Percentiles rank a stretch among this genome's conserved stretches.
Evolutionary conservation across 2,797 vertebrate genomes (phyloP).

Genomic region (Euphonia xanthogaster): DNA sequence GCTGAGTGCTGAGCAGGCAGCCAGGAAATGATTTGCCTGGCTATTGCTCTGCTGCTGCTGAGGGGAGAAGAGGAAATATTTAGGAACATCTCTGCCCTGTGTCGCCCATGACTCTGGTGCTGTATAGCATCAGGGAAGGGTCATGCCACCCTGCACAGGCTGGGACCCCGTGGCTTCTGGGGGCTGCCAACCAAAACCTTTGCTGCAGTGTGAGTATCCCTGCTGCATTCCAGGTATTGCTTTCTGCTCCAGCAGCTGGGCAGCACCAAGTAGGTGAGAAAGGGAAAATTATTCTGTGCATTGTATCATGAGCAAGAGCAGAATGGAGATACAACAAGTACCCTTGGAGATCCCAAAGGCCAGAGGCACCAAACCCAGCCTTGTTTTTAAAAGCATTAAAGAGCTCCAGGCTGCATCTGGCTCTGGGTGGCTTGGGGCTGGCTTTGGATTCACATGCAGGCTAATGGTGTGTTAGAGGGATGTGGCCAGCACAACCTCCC

Average conservation of each 20-base stretch:
- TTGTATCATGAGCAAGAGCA: not conserved
- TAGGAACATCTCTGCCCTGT: not conserved
- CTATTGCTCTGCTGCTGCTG: not conserved
- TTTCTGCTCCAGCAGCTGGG: not conserved
- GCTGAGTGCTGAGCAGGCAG: not conserved
- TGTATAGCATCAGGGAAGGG: not conserved
- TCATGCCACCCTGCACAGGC: not conserved
- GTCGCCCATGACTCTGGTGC: rapidly evolving
- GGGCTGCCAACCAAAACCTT: not conserved
- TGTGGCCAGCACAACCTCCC: not conserved
- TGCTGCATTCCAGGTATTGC: not conserved
- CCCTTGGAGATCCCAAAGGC: not conserved
- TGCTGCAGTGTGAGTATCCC: rapidly evolving
- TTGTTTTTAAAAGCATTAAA: not conserved
- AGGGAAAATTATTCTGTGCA: not conserved
- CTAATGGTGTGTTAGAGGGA: rapidly evolving
- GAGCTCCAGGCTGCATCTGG: not conserved
- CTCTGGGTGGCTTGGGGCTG: not conserved
- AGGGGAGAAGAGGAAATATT: not conserved
- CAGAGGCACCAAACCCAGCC: not conserved
- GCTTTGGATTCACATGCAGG: rapidly evolving
- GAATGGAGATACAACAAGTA: not conserved
- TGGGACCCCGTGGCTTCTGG: rapidly evolving
- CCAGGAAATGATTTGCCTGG: not conserved
- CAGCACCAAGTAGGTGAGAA: not conserved